phyloP scores from a whole-genome alignment of 2,888 invertebrate genomes.

The Ptychoptera albimana region DNA sequence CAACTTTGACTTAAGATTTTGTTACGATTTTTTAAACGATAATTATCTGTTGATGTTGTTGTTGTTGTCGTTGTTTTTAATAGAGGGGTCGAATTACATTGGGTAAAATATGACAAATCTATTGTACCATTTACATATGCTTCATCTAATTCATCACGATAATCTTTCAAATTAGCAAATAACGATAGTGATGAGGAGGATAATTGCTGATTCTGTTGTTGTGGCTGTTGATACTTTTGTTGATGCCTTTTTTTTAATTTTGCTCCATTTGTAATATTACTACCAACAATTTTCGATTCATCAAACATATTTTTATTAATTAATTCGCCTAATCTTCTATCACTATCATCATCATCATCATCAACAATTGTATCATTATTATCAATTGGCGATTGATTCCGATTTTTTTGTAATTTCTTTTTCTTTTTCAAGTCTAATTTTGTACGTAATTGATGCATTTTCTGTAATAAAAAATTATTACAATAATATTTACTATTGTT shows the following conservation, averaged over 20 bases:
- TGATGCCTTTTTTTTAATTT: not conserved
- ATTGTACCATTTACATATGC: not conserved
- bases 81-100: slow-evolving; percentile 3
- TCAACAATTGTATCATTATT: not conserved
- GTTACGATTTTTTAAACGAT: not conserved
- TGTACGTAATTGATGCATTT: slow-evolving; percentile 12
- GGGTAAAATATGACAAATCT: not conserved
- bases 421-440: slow-evolving; percentile 12
- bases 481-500: not conserved
- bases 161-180: no score
- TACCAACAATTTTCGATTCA: not conserved
- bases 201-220: not conserved
- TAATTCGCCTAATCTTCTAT: not conserved
- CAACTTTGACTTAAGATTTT: slow-evolving; percentile 6
- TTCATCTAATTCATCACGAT: not conserved
- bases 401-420: slow-evolving; percentile 8
- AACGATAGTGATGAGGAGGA: no score
- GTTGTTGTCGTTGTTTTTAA: not conserved
- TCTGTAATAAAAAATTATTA: slow-evolving; percentile 8
- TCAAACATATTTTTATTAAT: not conserved
- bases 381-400: slow-evolving; percentile 3
- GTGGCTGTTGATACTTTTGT: not conserved
- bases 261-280: no score
- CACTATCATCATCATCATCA: not conserved
- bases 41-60: not conserved